Conservation (phyloP, 2,888 invertebrate genomes). For the Panopea generosa region DNA sequence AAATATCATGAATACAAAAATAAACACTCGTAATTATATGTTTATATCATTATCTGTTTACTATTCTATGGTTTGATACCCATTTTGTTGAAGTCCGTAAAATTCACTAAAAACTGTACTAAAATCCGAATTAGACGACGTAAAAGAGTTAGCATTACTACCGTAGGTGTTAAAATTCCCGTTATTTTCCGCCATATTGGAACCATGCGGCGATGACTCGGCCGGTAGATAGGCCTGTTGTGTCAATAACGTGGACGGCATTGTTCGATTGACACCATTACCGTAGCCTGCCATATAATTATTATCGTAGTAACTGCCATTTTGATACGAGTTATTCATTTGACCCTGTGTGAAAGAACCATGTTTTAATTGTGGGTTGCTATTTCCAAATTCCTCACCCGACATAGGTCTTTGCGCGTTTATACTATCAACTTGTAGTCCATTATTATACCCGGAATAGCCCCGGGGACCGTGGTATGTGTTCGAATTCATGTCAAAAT, state of each 20-base stretch:
- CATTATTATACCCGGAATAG: constrained; percentile 66
- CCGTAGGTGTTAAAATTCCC: constrained; percentile 58
- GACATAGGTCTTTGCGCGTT: constrained; percentile 56
- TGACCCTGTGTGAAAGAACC: constrained; percentile 54
- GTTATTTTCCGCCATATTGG: constrained; percentile 62
- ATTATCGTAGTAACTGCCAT: constrained; percentile 66
- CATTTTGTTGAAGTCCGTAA: constrained; percentile 60
- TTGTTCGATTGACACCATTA: constrained; percentile 68
- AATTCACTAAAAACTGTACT: constrained; percentile 69
- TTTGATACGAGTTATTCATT: constrained; percentile 59
- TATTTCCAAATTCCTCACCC: constrained; percentile 47
- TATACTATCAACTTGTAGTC: constrained; percentile 52
- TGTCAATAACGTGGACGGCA: constrained; percentile 56
- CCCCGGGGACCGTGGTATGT: constrained; percentile 58
- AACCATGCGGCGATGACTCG: constrained; percentile 44
- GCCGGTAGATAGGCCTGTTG: constrained; percentile 56
- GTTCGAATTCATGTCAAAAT: constrained; percentile 67
- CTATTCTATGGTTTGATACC: constrained; percentile 64
- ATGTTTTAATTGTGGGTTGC: constrained; percentile 61
- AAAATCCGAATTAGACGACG: constrained; percentile 56
- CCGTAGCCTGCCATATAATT: constrained; percentile 71
- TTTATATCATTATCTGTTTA: too few relatives aligned
- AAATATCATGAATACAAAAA: too few relatives aligned
- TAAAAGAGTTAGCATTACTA: constrained; percentile 34
- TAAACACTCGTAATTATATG: too few relatives aligned